phyloP scores from a whole-genome alignment of 2,888 invertebrate genomes.

The Catotricha subobsoleta region DNA sequence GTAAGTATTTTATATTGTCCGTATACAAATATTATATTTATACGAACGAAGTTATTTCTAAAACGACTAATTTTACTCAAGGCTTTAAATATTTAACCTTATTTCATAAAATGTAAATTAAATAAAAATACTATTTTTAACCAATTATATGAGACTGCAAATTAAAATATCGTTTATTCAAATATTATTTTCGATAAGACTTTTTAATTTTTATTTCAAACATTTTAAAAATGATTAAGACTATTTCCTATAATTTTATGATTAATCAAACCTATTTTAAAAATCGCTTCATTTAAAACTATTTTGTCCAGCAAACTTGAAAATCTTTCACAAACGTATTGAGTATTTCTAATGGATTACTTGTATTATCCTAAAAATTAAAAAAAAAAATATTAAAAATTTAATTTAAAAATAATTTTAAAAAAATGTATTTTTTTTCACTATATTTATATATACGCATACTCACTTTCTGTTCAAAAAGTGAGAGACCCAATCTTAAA shows the following conservation, averaged over 20 bases:
- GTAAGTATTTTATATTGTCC: too few relatives aligned
- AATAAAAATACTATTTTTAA: background rate
- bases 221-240: too few relatives aligned
- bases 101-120: background rate
- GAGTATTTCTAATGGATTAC: slow-evolving; percentile 1
- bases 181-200: background rate
- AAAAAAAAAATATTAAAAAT: background rate
- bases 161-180: background rate
- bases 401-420: background rate
- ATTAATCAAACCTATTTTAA: too few relatives aligned
- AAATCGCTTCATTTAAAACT: too few relatives aligned
- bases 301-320: slow-evolving; percentile 4
- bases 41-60: too few relatives aligned
- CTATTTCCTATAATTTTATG: too few relatives aligned
- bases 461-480: background rate
- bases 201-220: too few relatives aligned
- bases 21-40: too few relatives aligned
- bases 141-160: background rate
- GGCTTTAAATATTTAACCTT: too few relatives aligned
- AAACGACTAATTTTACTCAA: too few relatives aligned
- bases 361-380: background rate
- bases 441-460: background rate
- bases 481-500: background rate
- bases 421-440: background rate
- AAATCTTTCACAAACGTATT: background rate